These are phyloP conservation scores for Sialia sialis DNA, from an alignment of 2,113 vertebrate species.

Conservation along the genomic window DNA sequence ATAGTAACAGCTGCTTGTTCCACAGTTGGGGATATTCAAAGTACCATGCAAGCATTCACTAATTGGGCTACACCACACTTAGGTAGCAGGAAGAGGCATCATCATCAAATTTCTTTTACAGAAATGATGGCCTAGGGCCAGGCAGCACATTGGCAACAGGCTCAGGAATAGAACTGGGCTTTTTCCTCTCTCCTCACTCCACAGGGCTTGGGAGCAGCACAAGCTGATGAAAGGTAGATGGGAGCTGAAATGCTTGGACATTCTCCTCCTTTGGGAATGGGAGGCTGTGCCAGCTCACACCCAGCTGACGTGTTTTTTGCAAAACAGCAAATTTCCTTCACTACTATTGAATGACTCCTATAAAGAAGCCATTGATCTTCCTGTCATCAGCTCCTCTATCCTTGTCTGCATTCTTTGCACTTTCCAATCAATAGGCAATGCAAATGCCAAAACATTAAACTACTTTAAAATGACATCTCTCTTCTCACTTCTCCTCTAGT, in stretches of 20 bases:
- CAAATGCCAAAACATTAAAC: constrained; percentile 10
- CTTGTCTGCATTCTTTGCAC: constrained; percentile 13
- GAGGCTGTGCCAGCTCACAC: not conserved
- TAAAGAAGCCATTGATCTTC: constrained; percentile 23
- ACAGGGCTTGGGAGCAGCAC: not conserved
- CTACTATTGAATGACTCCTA: not conserved
- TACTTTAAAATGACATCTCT: not conserved
- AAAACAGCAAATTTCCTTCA: not conserved
- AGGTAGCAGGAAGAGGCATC: not conserved
- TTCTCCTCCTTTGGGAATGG: not conserved
- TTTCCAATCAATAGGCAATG: constrained; percentile 8
- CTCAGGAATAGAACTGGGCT: not conserved
- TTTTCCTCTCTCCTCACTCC: not conserved
- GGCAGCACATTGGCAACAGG: not conserved
- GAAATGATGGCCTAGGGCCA: not conserved
- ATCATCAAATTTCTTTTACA: not conserved
- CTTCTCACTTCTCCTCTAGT: not conserved
- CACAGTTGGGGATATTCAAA: not conserved
- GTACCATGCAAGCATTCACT: not conserved
- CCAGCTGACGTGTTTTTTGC: not conserved
- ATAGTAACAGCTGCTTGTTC: not conserved
- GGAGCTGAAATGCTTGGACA: not conserved
- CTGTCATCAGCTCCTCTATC: not conserved
- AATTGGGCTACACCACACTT: not conserved
- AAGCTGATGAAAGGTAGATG: not conserved